Conservation (phyloP, 1,140 invertebrate species). For the Capitella teleta region DNA sequence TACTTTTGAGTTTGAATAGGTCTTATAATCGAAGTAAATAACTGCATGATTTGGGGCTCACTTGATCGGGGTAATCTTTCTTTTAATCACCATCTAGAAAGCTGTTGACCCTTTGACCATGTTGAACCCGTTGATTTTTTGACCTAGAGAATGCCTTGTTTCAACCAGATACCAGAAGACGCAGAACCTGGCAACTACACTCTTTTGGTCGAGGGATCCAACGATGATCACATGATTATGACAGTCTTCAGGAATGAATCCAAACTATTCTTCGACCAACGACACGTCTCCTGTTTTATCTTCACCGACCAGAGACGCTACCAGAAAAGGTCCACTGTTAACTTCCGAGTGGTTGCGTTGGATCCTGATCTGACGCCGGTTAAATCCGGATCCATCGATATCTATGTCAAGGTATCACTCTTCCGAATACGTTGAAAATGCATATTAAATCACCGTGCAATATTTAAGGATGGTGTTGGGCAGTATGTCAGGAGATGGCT, state of each 20-base stretch:
- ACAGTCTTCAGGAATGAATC: conserved; percentile 35
- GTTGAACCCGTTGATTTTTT: no score
- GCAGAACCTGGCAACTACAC: conserved; percentile 59
- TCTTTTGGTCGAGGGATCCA: conserved; percentile 68
- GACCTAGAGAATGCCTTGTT: no score
- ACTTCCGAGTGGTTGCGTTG: conserved; percentile 51
- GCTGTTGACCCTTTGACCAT: no score
- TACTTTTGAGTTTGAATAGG: no score
- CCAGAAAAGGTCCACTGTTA: conserved; percentile 46
- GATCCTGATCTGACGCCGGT: conserved; percentile 33
- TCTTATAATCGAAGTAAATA: no score
- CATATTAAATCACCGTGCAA: not conserved
- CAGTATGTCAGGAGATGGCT: not conserved
- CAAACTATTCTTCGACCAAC: conserved; percentile 31
- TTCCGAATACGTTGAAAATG: not conserved
- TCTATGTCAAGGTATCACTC: conserved; percentile 17
- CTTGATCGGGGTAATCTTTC: no score
- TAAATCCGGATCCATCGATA: conserved; percentile 30
- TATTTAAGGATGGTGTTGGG: not conserved
- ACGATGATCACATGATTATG: conserved; percentile 17
- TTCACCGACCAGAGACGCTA: conserved; percentile 91
- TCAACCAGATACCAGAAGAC: not conserved
- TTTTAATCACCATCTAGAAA: no score
- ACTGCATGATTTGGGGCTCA: no score
- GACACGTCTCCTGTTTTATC: conserved; percentile 65